Evolutionary conservation across 2,888 invertebrate genomes (phyloP).

Genomic region (Eudemis profundana): DNA sequence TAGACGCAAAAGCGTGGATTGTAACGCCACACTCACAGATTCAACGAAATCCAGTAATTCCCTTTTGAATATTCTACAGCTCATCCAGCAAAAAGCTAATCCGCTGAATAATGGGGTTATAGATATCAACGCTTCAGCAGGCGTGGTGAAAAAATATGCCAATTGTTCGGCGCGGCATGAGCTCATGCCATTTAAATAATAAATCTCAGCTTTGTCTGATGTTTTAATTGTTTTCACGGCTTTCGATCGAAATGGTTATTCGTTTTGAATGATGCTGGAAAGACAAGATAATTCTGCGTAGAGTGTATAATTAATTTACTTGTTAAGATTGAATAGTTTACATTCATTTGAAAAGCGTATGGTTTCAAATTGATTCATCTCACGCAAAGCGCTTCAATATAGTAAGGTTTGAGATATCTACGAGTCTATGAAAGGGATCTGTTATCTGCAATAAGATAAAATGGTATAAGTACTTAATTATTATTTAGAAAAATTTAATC

Average conservation of each 20-base stretch:
- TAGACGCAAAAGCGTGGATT: slow-evolving; percentile 36
- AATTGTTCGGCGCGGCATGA: slow-evolving; percentile 65
- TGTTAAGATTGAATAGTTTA: slow-evolving; percentile 16
- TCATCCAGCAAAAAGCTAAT: slow-evolving; percentile 82
- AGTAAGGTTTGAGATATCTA: not conserved
- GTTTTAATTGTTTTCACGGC: slow-evolving; percentile 60
- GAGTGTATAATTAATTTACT: not conserved
- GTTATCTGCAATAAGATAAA: too few relatives aligned
- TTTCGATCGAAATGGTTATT: slow-evolving; percentile 32
- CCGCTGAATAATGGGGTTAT: slow-evolving; percentile 81
- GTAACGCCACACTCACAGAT: slow-evolving; percentile 53
- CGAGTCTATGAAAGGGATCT: too few relatives aligned
- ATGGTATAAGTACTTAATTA: too few relatives aligned
- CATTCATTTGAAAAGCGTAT: not conserved
- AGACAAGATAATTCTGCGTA: too few relatives aligned
- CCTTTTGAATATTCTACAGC: slow-evolving; percentile 81
- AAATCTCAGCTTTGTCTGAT: slow-evolving; percentile 60
- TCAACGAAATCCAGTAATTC: slow-evolving; percentile 77
- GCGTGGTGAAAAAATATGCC: slow-evolving; percentile 77
- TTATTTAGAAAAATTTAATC: not conserved
- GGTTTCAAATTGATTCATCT: not conserved
- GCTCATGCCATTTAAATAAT: slow-evolving; percentile 65
- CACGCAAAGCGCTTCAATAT: not conserved
- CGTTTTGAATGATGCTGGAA: slow-evolving; percentile 29
- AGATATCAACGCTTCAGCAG: slow-evolving; percentile 79